These are phyloP conservation scores for Rhagoletis zephyria DNA, from an alignment of 1,140 invertebrate genomes.

Conservation along the genomic window DNA sequence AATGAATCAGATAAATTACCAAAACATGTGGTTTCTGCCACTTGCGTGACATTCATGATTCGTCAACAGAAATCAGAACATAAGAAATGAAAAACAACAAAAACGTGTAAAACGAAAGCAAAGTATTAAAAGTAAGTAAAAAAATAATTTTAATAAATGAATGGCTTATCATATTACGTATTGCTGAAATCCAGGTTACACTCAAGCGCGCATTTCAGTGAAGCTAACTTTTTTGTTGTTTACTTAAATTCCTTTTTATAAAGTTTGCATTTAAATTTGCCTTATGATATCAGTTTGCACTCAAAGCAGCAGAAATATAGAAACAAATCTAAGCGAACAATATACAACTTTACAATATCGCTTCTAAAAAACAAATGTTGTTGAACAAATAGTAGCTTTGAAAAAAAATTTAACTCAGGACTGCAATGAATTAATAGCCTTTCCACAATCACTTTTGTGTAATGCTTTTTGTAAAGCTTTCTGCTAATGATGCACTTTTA, in stretches of 20 bases:
- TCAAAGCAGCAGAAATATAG: background rate
- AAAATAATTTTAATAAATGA: background rate
- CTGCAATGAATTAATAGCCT: slow-evolving; percentile 23
- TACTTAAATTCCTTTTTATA: background rate
- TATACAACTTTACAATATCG: background rate
- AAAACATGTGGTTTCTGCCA: slow-evolving; percentile 27
- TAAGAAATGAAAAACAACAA: background rate
- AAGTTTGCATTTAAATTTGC: background rate
- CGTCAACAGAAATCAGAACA: background rate
- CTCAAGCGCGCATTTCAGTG: background rate
- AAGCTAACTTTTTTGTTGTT: background rate
- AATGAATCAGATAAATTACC: background rate
- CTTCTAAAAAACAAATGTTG: background rate
- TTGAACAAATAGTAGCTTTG: background rate
- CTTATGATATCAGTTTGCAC: background rate
- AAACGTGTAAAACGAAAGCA: background rate
- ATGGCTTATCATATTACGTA: slow-evolving; percentile 33
- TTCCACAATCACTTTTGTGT: background rate
- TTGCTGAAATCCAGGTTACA: background rate
- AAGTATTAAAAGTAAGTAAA: background rate
- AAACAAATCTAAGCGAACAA: background rate
- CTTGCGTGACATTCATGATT: slow-evolving; percentile 31
- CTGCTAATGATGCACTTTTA: slow-evolving; percentile 28
- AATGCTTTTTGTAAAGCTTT: background rate
- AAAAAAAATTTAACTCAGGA: background rate